Conservation (phyloP, 2,888 invertebrate species). For the Phengaris arion region DNA sequence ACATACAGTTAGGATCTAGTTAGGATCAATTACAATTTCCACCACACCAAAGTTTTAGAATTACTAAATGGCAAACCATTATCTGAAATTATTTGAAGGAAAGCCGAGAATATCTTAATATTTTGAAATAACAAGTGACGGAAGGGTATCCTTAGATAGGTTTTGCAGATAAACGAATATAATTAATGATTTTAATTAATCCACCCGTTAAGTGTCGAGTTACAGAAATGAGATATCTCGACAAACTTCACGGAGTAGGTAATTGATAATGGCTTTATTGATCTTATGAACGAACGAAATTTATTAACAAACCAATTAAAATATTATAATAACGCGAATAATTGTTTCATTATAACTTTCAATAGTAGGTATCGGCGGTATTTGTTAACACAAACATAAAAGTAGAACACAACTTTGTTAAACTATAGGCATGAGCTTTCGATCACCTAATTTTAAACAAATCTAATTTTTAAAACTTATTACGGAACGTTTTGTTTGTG, state of each 20-base stretch:
- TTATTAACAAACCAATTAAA: conserved; percentile 18
- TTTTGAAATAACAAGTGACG: conserved; percentile 60
- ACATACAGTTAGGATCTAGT: not conserved
- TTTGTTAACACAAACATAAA: not conserved
- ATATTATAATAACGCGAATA: conserved; percentile 10
- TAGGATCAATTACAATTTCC: not conserved
- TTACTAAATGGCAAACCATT: conserved; percentile 18
- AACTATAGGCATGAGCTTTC: not conserved
- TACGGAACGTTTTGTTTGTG: too few species aligned
- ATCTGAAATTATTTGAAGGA: conserved; percentile 26
- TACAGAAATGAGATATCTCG: conserved; percentile 66
- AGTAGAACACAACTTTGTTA: not conserved
- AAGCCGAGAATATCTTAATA: conserved; percentile 43
- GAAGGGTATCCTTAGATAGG: conserved; percentile 66
- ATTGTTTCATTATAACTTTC: conserved; percentile 8
- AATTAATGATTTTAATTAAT: conserved; percentile 76
- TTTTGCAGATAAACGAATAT: conserved; percentile 72
- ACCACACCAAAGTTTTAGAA: not conserved
- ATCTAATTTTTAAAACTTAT: too few species aligned
- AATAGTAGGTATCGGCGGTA: not conserved
- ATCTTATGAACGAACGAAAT: conserved; percentile 18
- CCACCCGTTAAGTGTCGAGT: conserved; percentile 68
- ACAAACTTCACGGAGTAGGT: conserved; percentile 27
- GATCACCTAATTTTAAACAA: not conserved
- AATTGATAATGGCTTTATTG: conserved; percentile 26